These are phyloP conservation scores for Agriopis leucophaearia DNA, from an alignment of 2,888 invertebrate genomes.

Conservation along the genomic window DNA sequence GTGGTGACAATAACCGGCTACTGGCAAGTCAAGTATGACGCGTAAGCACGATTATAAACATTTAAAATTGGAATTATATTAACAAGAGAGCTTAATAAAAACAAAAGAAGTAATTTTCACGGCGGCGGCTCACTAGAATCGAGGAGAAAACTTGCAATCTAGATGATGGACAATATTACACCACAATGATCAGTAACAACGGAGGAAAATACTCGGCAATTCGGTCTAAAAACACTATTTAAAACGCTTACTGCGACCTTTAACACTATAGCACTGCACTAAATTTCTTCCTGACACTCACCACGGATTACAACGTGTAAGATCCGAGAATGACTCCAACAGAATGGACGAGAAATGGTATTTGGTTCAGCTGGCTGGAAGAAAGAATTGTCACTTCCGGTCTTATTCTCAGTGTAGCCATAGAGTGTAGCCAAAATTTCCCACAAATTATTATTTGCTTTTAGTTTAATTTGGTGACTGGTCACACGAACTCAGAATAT, in stretches of 20 bases:
- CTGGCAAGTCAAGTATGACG: slow-evolving; percentile 77
- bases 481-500: no score
- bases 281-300: slow-evolving; percentile 80
- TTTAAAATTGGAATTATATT: slow-evolving; percentile 57
- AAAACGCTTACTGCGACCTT: slow-evolving; percentile 54
- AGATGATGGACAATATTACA: slow-evolving; percentile 15
- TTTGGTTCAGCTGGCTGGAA: slow-evolving; percentile 79
- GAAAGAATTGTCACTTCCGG: slow-evolving; percentile 77
- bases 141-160: slow-evolving; percentile 30
- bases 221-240: slow-evolving; percentile 37
- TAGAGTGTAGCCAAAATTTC: not conserved
- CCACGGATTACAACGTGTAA: slow-evolving; percentile 87
- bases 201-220: not conserved
- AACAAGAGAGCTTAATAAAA: slow-evolving; percentile 49
- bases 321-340: slow-evolving; percentile 89
- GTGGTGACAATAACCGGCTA: slow-evolving; percentile 79
- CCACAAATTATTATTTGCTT: slow-evolving; percentile 31
- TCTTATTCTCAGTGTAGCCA: slow-evolving; percentile 57
- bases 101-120: slow-evolving; percentile 38
- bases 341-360: slow-evolving; percentile 88
- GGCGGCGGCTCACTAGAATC: slow-evolving; percentile 33
- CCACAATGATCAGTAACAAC: slow-evolving; percentile 5
- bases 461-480: not conserved
- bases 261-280: slow-evolving; percentile 79
- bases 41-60: slow-evolving; percentile 75